These are phyloP conservation scores for Cabera pusaria DNA, from an alignment of 2,888 invertebrate genomes.

Conservation along the genomic window DNA sequence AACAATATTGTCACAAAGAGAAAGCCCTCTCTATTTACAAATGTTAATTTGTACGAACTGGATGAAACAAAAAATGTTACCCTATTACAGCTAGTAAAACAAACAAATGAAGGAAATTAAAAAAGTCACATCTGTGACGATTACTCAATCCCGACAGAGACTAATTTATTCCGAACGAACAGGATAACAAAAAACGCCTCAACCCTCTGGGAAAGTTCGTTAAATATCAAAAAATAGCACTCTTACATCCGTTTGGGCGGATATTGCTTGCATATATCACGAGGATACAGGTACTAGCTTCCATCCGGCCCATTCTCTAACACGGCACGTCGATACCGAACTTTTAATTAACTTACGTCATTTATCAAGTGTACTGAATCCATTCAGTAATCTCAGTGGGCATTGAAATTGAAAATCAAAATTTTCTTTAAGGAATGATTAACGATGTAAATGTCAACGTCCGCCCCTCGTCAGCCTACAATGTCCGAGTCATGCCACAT, in stretches of 20 bases:
- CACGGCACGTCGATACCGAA: slow-evolving; percentile 36
- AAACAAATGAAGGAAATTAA: slow-evolving; percentile 57
- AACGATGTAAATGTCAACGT: slow-evolving; percentile 71
- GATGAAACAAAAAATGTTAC: slow-evolving; percentile 9
- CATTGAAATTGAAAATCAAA: slow-evolving; percentile 77
- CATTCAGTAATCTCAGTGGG: slow-evolving; percentile 60
- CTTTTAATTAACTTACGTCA: slow-evolving; percentile 63
- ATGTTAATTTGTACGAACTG: slow-evolving; percentile 5
- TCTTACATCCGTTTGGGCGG: slow-evolving; percentile 53
- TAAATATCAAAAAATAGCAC: slow-evolving; percentile 48
- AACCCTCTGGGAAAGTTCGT: slow-evolving; percentile 56
- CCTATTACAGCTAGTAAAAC: slow-evolving; percentile 28
- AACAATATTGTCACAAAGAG: slow-evolving; percentile 2
- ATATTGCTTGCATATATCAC: slow-evolving; percentile 51
- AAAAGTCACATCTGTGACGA: slow-evolving; percentile 64
- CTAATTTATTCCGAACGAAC: slow-evolving; percentile 60
- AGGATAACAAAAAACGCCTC: slow-evolving; percentile 52
- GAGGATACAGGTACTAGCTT: slow-evolving; percentile 45
- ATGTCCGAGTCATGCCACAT: slow-evolving; percentile 74
- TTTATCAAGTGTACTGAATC: slow-evolving; percentile 63
- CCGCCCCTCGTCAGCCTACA: slow-evolving; percentile 64
- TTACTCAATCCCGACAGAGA: slow-evolving; percentile 43
- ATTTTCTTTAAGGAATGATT: slow-evolving; percentile 73
- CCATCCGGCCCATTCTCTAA: slow-evolving; percentile 38
- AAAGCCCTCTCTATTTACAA: background rate